Evolutionary conservation across 2,113 vertebrate genomes (phyloP), one percentile per base, ranked within the genome.

Genomic region (Neolamprologus toae): DNA sequence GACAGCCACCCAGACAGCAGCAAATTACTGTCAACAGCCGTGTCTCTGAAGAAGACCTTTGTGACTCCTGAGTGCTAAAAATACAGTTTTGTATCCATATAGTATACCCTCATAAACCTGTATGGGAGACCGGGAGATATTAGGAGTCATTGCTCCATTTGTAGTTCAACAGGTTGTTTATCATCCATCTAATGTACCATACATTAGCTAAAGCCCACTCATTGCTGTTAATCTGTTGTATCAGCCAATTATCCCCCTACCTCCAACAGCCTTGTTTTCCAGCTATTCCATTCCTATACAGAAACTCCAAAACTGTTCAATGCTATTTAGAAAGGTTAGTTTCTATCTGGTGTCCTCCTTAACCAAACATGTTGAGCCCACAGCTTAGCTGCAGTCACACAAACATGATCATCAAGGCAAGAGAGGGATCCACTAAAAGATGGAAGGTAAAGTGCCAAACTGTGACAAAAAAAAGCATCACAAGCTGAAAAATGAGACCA

Each of bases 1-100:
- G 82, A 92, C 83, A 88, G 89, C 92, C 92, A 92, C 95, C 89
- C 94, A 94, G 89, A 92, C 21, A 89, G 90, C 86, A 84, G 90
- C 79, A 85, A 82, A 80, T 92, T 86, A 85, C 87, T 88, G 92
- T 89, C 91, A 90, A 89, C 87, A 55, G 83, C 81, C 71, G 81
- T 87, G 86, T 87, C 89, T 90, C 83, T 61, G 87, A 86, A 53
- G 61, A 80, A 54, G 91, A 90, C 80, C 83, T 31, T 28, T 33
- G 87, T 89, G 89, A 89, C 90, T 49, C 6, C 68, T 9, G 21
- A 49, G 45, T 5, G 63, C 90, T 94, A 94, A 92, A 93, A 93
- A 93, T 93, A 93, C 49, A 88, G 45, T 81, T 51, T 21, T 19
- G 71, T 12, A 31, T 89, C 90, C 63, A 66, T 80, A 78, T 21